Percentiles rank a stretch among this genome's conserved stretches.
phyloP scores from a whole-genome alignment of 1,140 invertebrate genomes.

The Palaemon carinicauda region DNA sequence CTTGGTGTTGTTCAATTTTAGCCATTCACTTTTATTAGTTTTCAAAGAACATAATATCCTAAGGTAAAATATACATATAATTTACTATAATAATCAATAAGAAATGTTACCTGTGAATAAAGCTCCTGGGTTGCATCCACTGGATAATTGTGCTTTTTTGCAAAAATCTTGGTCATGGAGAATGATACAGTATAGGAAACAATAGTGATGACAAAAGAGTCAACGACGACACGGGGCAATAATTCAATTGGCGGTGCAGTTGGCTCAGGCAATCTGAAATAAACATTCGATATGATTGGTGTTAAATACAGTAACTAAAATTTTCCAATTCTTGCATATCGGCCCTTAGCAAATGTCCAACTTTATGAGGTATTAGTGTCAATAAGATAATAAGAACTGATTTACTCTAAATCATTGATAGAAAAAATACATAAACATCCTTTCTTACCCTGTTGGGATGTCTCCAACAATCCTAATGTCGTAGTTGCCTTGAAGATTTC shows the following conservation, averaged over 20 bases:
- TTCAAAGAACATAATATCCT: no score
- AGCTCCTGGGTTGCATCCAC: conserved; percentile 90
- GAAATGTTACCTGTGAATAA: conserved; percentile 70
- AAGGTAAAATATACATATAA: no score
- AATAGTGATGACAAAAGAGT: conserved; percentile 82
- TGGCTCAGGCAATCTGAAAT: conserved; percentile 49
- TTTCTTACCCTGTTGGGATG: conserved; percentile 80
- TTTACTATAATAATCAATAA: no score
- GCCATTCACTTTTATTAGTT: no score
- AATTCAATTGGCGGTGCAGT: conserved; percentile 34
- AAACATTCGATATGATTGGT: background rate
- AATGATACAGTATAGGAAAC: conserved; percentile 91
- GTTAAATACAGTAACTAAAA: background rate
- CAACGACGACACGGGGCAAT: conserved; percentile 70
- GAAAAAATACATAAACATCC: background rate
- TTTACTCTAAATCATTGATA: background rate
- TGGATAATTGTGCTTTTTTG: conserved; percentile 85
- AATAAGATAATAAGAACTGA: background rate
- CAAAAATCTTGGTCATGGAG: conserved; percentile 93
- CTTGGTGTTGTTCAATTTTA: no score
- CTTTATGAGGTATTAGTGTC: no score
- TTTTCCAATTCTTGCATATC: no score
- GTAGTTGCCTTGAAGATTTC: conserved; percentile 70
- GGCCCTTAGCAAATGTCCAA: no score
- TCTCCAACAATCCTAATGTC: conserved; percentile 75